Evolutionary conservation across 2,113 vertebrate species (phyloP), one percentile per base, ranked within the genome.

Genomic region (Todiramphus saurophagus): DNA sequence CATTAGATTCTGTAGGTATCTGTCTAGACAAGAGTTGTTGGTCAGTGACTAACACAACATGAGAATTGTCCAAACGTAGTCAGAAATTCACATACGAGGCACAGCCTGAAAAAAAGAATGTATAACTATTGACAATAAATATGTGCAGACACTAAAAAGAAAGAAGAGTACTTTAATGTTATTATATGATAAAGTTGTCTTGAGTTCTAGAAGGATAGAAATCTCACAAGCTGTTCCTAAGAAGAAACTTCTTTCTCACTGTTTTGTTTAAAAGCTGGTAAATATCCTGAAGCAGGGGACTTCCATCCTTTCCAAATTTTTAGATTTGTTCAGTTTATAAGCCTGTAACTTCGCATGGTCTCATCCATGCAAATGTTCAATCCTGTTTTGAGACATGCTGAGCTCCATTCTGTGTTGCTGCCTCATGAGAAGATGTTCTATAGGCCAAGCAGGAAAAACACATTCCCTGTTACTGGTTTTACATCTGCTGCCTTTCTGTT

Each of bases 401-500:
- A 72, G 56, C 18, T 94, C 25, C n/a, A 91, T 56, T 20, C 28
- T 94, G 31, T 68, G 51, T 86, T 81, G 55, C 35, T 83, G 55
- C 64, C 30, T 73, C 27, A 73, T 76, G 44, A 75, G 46, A 76
- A 86, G 35, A 23, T 69, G 50, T 94, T 93, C 81, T 68, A 76
- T 73, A 76, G 53, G 53, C 53, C 46, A 90, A 77, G 50, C 7
- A 81, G 48, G 56, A 89, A 80, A 83, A 93, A 11, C 33, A 67
- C 16, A 24, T 78, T 91, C 85, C 20, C 24, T 89, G 91, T 79
- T 76, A 76, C 70, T 79, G 30, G 11, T 87, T 93, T 93, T 86
- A 77, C 25, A 67, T 81, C 72, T 83, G 81, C 28, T 89, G 73
- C 51, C 30, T 96, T 84, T 93, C 91, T 85, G 30, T 85, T 90